phyloP scores from a whole-genome alignment of 2,113 vertebrate species.

The Rhinichthys klamathensis region DNA sequence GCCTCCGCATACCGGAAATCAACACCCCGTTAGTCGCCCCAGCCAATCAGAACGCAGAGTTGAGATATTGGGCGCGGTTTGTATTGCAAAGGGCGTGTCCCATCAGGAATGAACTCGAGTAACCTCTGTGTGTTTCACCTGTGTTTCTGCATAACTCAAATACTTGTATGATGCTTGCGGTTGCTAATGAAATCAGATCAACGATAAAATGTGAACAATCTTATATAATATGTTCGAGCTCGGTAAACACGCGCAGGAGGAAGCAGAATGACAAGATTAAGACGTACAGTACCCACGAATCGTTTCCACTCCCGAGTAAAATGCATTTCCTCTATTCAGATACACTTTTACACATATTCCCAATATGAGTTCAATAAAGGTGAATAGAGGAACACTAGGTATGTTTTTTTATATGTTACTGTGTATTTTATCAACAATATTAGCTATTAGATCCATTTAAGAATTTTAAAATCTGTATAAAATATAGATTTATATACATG shows the following conservation, averaged over 20 bases:
- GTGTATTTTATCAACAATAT: not conserved
- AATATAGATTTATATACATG: not conserved
- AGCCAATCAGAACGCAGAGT: conserved; percentile 33
- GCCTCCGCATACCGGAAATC: conserved; percentile 66
- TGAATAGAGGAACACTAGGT: not conserved
- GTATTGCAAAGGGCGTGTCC: conserved; percentile 48
- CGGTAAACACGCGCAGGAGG: not conserved
- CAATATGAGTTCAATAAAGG: not conserved
- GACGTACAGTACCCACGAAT: too few relatives aligned
- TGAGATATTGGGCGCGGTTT: conserved; percentile 21
- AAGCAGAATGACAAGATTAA: not conserved
- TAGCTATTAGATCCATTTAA: not conserved
- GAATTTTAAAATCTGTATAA: too few relatives aligned
- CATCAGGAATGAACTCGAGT: conserved; percentile 53
- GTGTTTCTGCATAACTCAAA: not conserved
- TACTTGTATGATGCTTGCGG: not conserved
- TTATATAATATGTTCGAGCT: not conserved
- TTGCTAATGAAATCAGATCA: not conserved
- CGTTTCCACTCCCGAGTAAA: not conserved
- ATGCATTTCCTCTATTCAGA: not conserved
- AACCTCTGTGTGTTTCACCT: conserved; percentile 46
- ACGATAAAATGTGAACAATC: not conserved
- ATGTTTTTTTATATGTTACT: not conserved
- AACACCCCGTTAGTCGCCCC: conserved; percentile 58
- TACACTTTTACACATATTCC: not conserved